Percentiles rank a stretch among this genome's conserved stretches.
Conservation (phyloP, 2,113 vertebrate species). For the mouse (Mus musculus) region GRCm39 chr1:50671001-50671500, state of each 20-base stretch:
- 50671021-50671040: neutral
- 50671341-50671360: neutral
- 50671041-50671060: neutral
- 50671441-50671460: neutral
- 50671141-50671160: neutral
- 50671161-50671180: neutral
- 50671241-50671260: neutral
- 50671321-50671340: neutral
- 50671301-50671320: neutral
- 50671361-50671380: neutral
- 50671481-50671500: neutral
- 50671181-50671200: neutral
- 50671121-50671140: neutral
- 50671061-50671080: neutral
- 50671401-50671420: neutral
- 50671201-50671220: accelerated
- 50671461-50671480: neutral
- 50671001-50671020: neutral
- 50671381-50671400: neutral
- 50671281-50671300: neutral
- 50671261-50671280: neutral
- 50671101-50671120: neutral
- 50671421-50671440: neutral
- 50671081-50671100: neutral
- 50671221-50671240: neutral